phyloP scores from a whole-genome alignment of 2,113 vertebrate genomes.

The Chelonoidis abingdonii region DNA sequence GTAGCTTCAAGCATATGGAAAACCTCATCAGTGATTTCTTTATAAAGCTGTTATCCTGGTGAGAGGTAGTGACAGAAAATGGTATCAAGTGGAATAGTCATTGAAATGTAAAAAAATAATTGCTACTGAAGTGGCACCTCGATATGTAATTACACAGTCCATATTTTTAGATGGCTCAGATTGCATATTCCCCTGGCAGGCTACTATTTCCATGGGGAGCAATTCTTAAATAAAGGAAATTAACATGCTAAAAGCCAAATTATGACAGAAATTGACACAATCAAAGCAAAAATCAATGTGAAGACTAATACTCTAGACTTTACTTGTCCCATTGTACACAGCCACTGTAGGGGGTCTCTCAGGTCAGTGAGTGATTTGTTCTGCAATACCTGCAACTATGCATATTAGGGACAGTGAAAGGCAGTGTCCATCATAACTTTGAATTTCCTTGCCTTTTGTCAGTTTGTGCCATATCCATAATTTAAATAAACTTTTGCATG shows the following conservation, averaged over 20 bases:
- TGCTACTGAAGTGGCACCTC: neutral
- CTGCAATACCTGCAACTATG: conserved; percentile 49
- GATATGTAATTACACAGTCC: conserved; percentile 40
- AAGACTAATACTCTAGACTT: conserved; percentile 60
- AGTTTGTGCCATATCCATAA: conserved; percentile 28
- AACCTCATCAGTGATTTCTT: conserved; percentile 53
- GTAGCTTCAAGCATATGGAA: conserved; percentile 56
- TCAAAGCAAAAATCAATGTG: conserved; percentile 26
- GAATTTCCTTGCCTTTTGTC: conserved; percentile 54
- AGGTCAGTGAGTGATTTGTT: conserved; percentile 44
- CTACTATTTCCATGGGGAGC: conserved; percentile 1
- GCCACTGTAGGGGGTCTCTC: conserved; percentile 42
- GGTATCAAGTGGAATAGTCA: neutral
- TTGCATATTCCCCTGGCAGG: neutral
- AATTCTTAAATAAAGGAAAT: conserved; percentile 18
- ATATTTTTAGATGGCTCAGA: conserved; percentile 27
- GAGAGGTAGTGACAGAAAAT: neutral
- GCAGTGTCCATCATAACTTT: conserved; percentile 45
- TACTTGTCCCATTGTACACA: conserved; percentile 59
- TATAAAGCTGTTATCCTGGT: neutral
- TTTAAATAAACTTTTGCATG: conserved; percentile 15
- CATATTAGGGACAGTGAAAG: conserved; percentile 47
- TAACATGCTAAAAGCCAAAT: conserved; percentile 18
- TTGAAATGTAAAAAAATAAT: conserved; percentile 35
- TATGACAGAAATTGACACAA: conserved; percentile 61